Evolutionary conservation across 2,797 vertebrate species (phyloP), one percentile per base, ranked within the genome.

Genomic region (Momotus momota): DNA sequence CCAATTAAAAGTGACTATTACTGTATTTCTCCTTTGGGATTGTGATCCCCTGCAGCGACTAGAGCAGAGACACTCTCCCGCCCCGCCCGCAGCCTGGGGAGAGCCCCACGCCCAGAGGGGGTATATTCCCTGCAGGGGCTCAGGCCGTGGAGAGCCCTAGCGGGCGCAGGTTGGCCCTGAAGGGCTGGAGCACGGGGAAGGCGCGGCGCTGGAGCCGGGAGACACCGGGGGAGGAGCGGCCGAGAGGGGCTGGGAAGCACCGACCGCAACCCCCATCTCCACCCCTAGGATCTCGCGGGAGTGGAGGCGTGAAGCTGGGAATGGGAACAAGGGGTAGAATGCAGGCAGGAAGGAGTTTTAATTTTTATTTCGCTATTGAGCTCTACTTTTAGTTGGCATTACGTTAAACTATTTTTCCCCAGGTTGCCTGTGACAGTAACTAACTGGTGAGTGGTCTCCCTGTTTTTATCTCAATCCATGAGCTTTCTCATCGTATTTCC

Each of bases 271-370:
- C 27, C 17, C 18, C n/a, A 38, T 6, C 33, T 40, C 54, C 51
- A 35, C 35, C 35, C 35, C 35, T 35, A 35, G 35, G 35, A 35
- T 35, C 35, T 35, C 35, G 35, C 35, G 35, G 51, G 27, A 52
- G 51, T 16, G 26, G 29, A 25, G 10, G 10, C 9, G 4, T 17
- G 29, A 26, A 5, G 5, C 2, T 43, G 17, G 7, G 21, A 1
- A 1, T 26, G 40, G 31, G 13, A 21, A 29, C 4, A 20, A 43
- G 33, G 22, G 1, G 1, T 11, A 4, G 13, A 43, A 29, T 7
- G 5, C 11, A 45, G n/a, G 8, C 18, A 17, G 16, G 15, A 31
- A 4, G 29, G 31, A 2, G 8, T 55, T 55, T 64, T 41, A 48
- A 4, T 11, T 41, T 55, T 60, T 20, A 1, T 21, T 14, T 61